A percentile compares a stretch with the other conserved stretches of the same genome.
phyloP scores from a whole-genome alignment of 2,888 invertebrate genomes.

The Lymantria monacha region DNA sequence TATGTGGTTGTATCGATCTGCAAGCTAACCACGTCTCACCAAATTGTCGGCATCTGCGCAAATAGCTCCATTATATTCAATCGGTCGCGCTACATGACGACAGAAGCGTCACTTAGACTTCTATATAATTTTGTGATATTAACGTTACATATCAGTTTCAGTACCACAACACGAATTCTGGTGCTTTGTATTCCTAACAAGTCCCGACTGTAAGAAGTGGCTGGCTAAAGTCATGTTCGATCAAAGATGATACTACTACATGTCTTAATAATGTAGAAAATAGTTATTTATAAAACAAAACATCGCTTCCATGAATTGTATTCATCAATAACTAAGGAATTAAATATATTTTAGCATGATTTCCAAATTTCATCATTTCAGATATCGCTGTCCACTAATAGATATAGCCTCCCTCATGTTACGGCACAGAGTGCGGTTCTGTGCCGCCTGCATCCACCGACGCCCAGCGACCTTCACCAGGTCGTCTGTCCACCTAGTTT shows the following conservation, averaged over 20 bases:
- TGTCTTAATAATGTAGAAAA: background rate
- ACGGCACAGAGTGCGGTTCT: too few species aligned
- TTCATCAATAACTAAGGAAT: too few species aligned
- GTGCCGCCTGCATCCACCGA: too few species aligned
- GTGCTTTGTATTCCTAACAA: constrained; percentile 57
- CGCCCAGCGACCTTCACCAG: too few species aligned
- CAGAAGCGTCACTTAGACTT: constrained; percentile 64
- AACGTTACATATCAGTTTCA: constrained; percentile 40
- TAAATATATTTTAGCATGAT: too few species aligned
- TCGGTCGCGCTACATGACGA: constrained; percentile 51
- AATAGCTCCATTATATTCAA: constrained; percentile 75
- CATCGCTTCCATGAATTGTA: background rate
- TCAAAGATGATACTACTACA: constrained; percentile 6
- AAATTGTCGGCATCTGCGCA: constrained; percentile 60
- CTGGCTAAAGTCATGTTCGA: constrained; percentile 15
- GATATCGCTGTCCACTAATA: too few species aligned
- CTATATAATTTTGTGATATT: constrained; percentile 73
- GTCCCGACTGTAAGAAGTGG: constrained; percentile 21
- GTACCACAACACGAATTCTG: constrained; percentile 28
- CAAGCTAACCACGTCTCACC: constrained; percentile 54
- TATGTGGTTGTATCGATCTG: constrained; percentile 36
- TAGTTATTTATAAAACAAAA: background rate
- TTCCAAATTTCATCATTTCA: too few species aligned
- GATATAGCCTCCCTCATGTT: too few species aligned
- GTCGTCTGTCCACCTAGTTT: too few species aligned